Evolutionary conservation across 2,888 invertebrate species (phyloP), one percentile per base, ranked within the genome.

Genomic region (Ypsolopha scabrella): DNA sequence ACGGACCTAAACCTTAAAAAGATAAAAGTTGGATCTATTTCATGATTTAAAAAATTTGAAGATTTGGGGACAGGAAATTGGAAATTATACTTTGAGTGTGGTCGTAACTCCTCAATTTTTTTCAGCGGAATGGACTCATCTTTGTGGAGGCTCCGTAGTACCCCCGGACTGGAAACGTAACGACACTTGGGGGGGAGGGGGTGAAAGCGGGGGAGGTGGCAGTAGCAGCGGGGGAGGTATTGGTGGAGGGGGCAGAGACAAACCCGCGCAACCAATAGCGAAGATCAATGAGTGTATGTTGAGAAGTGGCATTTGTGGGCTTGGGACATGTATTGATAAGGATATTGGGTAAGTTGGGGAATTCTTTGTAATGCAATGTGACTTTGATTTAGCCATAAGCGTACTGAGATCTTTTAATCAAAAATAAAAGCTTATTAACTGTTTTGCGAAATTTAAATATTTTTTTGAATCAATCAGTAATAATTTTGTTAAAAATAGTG

Each of bases 261-360:
- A 63, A 35, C 56, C 72, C 35, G 57, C 79, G 6, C 70, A 71
- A 34, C 68, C 68, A 47, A 77, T 80, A 50, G 88, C 70, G 59
- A 83, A 70, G 80, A 83, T 93, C 60, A 91, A 94, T 76, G 93
- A 95, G 80, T 94, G 95, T 72, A 90, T 91, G 67, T 74, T 95
- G 51, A 76, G 93, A 55, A 90, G 90, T 52, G 91, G 91, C 60
- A 91, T 95, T 65, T 94, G 94, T 63, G 92, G 91, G 0, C 88
- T 92, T 1, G 93, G 94, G 0, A 87, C 88, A 59, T 94, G 94
- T 64, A 83, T 92, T 43, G 94, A 94, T 64, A 92, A 91, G 50
- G 87, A 88, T 44, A 89, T 91, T 48, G 94, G 94, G 67, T 87
- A 48, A 64, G 70, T 53, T 11, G 49, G 35, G 4, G 2, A 36